A percentile compares a stretch with the other conserved stretches of the same genome.
Evolutionary conservation across 1,140 invertebrate genomes (phyloP).

Genomic region (Nilaparvata lugens): DNA sequence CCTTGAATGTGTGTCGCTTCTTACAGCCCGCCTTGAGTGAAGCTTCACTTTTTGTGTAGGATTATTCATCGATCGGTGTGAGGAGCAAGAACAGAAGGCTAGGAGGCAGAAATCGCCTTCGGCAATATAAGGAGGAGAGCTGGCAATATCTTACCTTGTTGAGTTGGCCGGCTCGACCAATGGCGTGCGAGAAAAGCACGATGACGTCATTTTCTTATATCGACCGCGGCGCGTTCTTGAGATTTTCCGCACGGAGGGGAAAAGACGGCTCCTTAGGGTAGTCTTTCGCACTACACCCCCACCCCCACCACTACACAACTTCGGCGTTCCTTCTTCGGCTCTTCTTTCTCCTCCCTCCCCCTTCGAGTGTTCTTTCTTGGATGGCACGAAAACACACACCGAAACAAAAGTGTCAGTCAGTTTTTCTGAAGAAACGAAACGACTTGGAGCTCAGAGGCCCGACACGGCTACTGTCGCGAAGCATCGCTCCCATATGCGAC

Average conservation of each 20-base stretch:
- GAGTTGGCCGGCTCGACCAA: not conserved
- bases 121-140: not conserved
- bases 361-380: too few relatives aligned
- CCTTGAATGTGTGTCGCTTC: too few relatives aligned
- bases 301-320: not conserved
- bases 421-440: not conserved
- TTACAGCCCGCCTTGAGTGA: too few relatives aligned
- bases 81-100: not conserved
- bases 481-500: conserved; percentile 12
- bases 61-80: not conserved
- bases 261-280: not conserved
- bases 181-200: not conserved
- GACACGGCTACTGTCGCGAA: conserved; percentile 6
- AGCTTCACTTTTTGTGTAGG: not conserved
- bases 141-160: not conserved
- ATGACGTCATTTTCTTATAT: conserved; percentile 4
- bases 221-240: conserved; percentile 1
- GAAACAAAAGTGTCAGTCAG: not conserved
- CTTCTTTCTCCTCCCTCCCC: too few relatives aligned
- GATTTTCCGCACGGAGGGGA: not conserved
- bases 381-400: too few relatives aligned
- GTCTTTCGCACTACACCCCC: not conserved
- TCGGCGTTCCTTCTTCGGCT: too few relatives aligned
- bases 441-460: too few relatives aligned
- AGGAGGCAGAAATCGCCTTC: not conserved